A percentile compares a stretch with the other conserved stretches of the same genome.
These are phyloP conservation scores for Tenthredo notha DNA, from an alignment of 2,888 invertebrate genomes.

Conservation along the genomic window DNA sequence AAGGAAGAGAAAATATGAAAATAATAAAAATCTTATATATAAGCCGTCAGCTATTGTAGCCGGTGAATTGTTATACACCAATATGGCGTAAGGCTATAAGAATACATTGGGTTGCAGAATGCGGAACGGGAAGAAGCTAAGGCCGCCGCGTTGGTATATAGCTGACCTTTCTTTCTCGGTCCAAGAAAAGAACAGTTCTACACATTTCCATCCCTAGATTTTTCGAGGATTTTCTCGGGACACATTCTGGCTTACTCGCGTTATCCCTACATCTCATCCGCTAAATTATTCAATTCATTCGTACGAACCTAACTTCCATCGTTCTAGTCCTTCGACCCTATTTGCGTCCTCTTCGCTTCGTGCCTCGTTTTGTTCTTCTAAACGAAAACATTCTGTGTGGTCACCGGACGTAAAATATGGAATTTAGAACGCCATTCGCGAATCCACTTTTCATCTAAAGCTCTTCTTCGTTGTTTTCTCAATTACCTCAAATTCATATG, in stretches of 20 bases:
- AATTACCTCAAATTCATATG: not conserved
- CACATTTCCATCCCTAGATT: conserved; percentile 41
- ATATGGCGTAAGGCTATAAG: conserved; percentile 4
- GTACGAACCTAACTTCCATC: conserved; percentile 42
- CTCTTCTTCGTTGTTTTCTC: not conserved
- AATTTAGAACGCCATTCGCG: conserved; percentile 13
- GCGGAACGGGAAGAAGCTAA: not conserved
- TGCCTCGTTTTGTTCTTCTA: conserved; percentile 27
- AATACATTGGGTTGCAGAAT: conserved; percentile 15
- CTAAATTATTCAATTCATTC: conserved; percentile 51
- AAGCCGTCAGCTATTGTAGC: conserved; percentile 1
- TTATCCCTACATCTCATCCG: conserved; percentile 59
- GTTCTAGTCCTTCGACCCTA: conserved; percentile 39
- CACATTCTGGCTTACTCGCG: conserved; percentile 62
- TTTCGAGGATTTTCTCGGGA: conserved; percentile 49
- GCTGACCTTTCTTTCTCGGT: conserved; percentile 28
- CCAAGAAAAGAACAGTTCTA: conserved; percentile 15
- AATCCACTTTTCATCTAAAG: conserved; percentile 6
- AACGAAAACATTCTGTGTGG: conserved; percentile 39
- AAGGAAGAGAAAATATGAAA: not conserved
- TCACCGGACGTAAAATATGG: conserved; percentile 16
- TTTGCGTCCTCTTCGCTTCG: conserved; percentile 16
- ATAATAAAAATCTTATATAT: not conserved
- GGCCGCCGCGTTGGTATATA: not conserved
- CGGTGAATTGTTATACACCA: not conserved